Conservation (phyloP, 2,888 invertebrate species). For the Cryptocephalus moraei region DNA sequence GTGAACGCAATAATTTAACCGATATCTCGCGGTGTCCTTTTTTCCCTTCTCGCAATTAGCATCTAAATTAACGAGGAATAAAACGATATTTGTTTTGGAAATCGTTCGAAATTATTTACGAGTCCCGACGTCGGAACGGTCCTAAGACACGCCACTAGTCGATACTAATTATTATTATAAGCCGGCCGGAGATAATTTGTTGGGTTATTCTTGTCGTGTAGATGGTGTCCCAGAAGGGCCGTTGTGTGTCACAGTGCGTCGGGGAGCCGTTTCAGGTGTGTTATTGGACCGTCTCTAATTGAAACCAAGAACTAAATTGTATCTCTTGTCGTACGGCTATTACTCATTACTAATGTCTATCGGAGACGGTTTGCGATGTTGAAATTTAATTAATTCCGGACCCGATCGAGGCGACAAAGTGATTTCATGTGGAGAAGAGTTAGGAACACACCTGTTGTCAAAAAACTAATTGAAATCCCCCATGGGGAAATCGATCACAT, state of each 20-base stretch:
- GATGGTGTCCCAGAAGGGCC: background rate
- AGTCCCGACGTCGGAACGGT: background rate
- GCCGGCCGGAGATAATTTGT: slow-evolving; percentile 15
- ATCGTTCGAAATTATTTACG: slow-evolving; percentile 2
- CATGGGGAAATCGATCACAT: too few species aligned
- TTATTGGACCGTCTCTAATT: slow-evolving; percentile 26
- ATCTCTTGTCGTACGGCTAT: background rate
- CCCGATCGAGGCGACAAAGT: too few species aligned
- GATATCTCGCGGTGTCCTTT: background rate
- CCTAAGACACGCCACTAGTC: background rate
- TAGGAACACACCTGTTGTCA: too few species aligned
- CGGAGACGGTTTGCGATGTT: too few species aligned
- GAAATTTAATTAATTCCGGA: too few species aligned
- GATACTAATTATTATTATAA: slow-evolving; percentile 1
- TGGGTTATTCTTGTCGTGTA: slow-evolving; percentile 20
- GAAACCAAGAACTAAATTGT: slow-evolving; percentile 22
- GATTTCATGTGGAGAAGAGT: too few species aligned
- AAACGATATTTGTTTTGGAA: too few species aligned
- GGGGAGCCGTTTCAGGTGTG: slow-evolving; percentile 25
- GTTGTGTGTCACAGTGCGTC: slow-evolving; percentile 19
- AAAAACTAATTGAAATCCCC: too few species aligned
- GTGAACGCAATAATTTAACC: background rate
- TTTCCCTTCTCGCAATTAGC: slow-evolving; percentile 1
- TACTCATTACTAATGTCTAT: too few species aligned
- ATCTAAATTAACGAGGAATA: background rate